Conservation (phyloP, 2,797 vertebrate species). For the Schizopygopsis pylzovi region DNA sequence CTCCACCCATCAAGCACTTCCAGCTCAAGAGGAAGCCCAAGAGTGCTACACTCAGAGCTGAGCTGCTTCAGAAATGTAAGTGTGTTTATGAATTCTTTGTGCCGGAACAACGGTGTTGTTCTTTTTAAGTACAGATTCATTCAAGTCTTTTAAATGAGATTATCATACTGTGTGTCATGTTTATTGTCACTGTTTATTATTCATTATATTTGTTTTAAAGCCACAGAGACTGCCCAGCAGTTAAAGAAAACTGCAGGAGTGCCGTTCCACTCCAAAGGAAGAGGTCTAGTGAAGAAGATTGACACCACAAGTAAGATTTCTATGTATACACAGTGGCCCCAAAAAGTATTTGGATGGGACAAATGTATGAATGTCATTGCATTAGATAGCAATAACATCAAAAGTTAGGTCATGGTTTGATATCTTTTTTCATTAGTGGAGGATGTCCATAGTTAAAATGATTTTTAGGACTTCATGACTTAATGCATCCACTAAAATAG, state of each 20-base stretch:
- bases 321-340: background rate
- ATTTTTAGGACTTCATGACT: background rate
- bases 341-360: background rate
- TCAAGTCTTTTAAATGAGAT: background rate
- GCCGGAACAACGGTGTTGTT: background rate
- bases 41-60: slow-evolving; percentile 95
- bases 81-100: slow-evolving; percentile 17
- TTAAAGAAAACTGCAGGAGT: slow-evolving; percentile 97
- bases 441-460: background rate
- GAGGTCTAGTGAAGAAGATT: slow-evolving; percentile 95
- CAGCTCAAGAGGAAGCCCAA: slow-evolving; percentile 98
- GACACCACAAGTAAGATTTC: slow-evolving; percentile 93
- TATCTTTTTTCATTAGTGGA: background rate
- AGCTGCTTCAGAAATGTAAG: slow-evolving; percentile 98
- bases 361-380: background rate
- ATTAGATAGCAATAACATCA: background rate
- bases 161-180: background rate
- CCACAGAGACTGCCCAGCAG: slow-evolving; percentile 96
- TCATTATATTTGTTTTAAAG: slow-evolving; percentile 68
- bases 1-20: slow-evolving; percentile 96
- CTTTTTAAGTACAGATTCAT: background rate
- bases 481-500: background rate
- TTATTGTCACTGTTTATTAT: background rate
- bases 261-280: slow-evolving; percentile 97
- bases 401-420: background rate